Percentiles rank a stretch among this genome's conserved stretches.
phyloP scores from a whole-genome alignment of 2,888 invertebrate species.

The Aphodius sticticus region DNA sequence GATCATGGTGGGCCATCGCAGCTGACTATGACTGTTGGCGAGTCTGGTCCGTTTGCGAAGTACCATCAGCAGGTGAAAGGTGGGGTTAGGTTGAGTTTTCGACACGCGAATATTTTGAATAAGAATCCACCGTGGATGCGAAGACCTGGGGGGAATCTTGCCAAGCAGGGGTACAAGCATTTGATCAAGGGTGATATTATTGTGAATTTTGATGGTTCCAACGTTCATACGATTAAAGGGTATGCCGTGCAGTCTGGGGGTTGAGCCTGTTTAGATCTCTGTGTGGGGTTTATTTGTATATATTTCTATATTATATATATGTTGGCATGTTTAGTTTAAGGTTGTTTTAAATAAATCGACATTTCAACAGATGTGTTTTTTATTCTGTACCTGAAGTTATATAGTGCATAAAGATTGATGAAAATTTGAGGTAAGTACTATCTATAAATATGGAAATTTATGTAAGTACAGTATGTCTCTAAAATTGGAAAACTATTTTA shows the following conservation, averaged over 20 bases:
- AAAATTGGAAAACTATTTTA: no score
- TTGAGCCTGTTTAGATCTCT: neutral
- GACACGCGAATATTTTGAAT: slow-evolving; percentile 48
- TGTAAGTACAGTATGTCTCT: no score
- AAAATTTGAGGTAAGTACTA: no score
- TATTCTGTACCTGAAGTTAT: neutral
- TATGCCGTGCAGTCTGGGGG: slow-evolving; percentile 44
- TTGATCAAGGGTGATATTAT: slow-evolving; percentile 56
- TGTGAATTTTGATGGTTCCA: slow-evolving; percentile 52
- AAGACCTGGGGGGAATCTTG: slow-evolving; percentile 37
- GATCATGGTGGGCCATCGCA: neutral
- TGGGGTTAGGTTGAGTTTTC: slow-evolving; percentile 52
- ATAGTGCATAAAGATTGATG: no score
- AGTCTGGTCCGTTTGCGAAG: slow-evolving; percentile 50
- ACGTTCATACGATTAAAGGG: slow-evolving; percentile 54
- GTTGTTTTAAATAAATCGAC: neutral
- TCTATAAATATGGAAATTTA: no score
- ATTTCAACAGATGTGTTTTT: neutral
- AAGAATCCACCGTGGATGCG: slow-evolving; percentile 42
- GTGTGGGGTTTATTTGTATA: neutral
- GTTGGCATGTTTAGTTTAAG: neutral
- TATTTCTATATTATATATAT: neutral
- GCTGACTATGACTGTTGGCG: slow-evolving; percentile 35
- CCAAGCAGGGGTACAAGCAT: slow-evolving; percentile 54
- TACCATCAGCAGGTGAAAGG: slow-evolving; percentile 48